Base-by-base conservation (phyloP, 2,113 vertebrate species). In the Arenaria interpres region DNA sequence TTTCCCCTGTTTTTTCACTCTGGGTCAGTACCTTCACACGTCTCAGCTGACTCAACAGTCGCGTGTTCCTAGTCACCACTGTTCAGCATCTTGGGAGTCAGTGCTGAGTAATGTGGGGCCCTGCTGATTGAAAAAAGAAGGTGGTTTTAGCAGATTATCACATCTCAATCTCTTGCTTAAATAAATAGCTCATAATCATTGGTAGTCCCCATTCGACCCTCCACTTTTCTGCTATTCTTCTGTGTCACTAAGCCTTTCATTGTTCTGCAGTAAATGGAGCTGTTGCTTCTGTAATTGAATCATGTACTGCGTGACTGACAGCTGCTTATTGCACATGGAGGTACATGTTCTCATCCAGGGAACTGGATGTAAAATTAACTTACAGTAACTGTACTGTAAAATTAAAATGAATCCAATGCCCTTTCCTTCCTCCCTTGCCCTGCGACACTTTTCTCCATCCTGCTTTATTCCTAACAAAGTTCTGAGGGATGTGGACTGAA, bases 41-140 rank as follows among this genome's bases (percentile, higher is more conserved):
- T 14, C n/a, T 54, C 60, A 8, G 37, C n/a, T 1, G 1, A 12
- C 27, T 4, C 4, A 23, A 4, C 20, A 27, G 41, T 10, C 0
- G 0, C 27, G 18, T 77, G 33, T 20, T 64, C 72, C 21, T 23
- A 64, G 32, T 23, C 6, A 7, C 20, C 54, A 11, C 12, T 2
- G 4, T 37, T 64, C 28, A n/a, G 46, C 24, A 5, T 27, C 46
- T 20, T 14, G 28, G 10, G 37, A 30, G 46, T 19, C n/a, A 9
- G n/a, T 9, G n/a, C 39, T 18, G 17, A 20, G 32, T 18, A 16
- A 56, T 0, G 15, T 18, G 22, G 12, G 11, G 30, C 54, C 30
- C 53, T 80, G 62, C 53, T 24, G 25, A 35, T 3, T 27, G 57
- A 43, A 73, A 45, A 37, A 37, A 56, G 18, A 14, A 37, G 54